Evolutionary conservation across 2,797 vertebrate species (phyloP), one percentile per base, ranked within the genome.

Genomic region (Mus spretus): DNA sequence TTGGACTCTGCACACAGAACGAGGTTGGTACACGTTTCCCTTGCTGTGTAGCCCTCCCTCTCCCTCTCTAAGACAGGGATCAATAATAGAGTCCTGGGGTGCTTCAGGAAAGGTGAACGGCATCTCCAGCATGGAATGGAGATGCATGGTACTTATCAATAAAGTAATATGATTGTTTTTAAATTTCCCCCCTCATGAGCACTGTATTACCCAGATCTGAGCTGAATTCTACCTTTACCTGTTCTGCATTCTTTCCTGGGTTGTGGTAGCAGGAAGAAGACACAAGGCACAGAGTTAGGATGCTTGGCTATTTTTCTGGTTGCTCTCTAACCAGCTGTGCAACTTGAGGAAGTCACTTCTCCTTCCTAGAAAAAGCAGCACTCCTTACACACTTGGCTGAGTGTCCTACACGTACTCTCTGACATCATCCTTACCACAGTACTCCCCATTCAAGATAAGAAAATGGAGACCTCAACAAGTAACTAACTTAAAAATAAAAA

Each of bases 301-400:
- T 78, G 65, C 20, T 53, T 57, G 10, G 37, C 31, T 31, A 11
- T 61, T 40, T 84, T 79, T 78, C 61, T 55, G 59, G 28, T 89
- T 78, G 40, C 4, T 40, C 90, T 90, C 67, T 96, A 24, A 65
- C 34, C 74, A 26, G 65, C 19, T 47, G 6, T 50, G 31, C 13
- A 61, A 95, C 80, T 87, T 80, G 31, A 92, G 57, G 47, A 94
- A 75, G 59, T 82, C 40, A 72, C 63, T 82, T 92, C 88, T 72
- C 70, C n/a, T 78, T 84, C 59, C 65, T 65, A 53, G 28, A 74
- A 89, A 93, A 34, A 22, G 57, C 22, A 24, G 70, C 12, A 44
- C n/a, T 63, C 22, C 15, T 53, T 63, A 70, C 47, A 77, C 0
- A 47, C 72, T 50, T 10, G 24, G 50, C 3, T 9, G 14, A 74